These are phyloP conservation scores for Genyomyrus donnyi DNA, from an alignment of 2,113 vertebrate species.

Conservation along the genomic window DNA sequence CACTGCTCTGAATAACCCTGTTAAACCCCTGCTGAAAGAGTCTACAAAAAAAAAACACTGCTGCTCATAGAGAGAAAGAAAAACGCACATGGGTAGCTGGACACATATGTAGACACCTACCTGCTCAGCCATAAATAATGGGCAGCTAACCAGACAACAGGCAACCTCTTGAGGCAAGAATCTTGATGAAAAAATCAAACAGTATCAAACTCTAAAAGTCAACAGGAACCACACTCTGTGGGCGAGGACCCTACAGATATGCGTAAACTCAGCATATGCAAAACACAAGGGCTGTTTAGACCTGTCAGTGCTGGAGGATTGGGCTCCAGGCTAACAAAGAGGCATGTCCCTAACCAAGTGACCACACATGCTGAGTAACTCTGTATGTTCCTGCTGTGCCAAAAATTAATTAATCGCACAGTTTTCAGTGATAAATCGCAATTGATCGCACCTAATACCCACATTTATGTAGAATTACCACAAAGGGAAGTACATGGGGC, in stretches of 20 bases:
- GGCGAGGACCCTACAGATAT: conserved; percentile 90
- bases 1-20: conserved; percentile 15
- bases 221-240: conserved; percentile 77
- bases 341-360: background rate
- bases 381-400: background rate
- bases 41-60: conserved; percentile 9
- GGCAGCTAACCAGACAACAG: conserved; percentile 67
- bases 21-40: conserved; percentile 1
- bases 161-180: conserved; percentile 63
- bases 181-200: conserved; percentile 90
- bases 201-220: conserved; percentile 89
- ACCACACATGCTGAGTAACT: background rate
- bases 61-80: background rate
- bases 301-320: conserved; percentile 44
- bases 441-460: too few species aligned
- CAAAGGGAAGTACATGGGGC: too few species aligned
- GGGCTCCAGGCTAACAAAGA: background rate
- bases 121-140: conserved; percentile 50
- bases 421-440: too few species aligned
- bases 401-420: background rate
- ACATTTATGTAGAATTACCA: too few species aligned
- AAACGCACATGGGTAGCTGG: background rate
- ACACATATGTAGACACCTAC: background rate
- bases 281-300: conserved; percentile 61
- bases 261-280: conserved; percentile 84